Conservation (phyloP, 1,140 invertebrate genomes). For the Schmidtea mediterranea region DNA sequence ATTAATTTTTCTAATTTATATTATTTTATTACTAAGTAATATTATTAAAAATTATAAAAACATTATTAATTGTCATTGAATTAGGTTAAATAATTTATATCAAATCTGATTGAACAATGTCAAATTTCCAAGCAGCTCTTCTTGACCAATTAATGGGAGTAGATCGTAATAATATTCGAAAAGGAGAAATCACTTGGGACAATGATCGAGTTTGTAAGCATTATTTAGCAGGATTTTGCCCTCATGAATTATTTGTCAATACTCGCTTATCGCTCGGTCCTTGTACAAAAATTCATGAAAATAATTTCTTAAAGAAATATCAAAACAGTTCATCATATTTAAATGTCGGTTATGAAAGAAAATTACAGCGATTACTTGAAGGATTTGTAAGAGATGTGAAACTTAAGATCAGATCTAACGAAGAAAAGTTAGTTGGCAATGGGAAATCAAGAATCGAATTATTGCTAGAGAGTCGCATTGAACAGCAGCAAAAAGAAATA, state of each 20-base stretch:
- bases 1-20: too few relatives aligned
- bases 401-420: slow-evolving; percentile 66
- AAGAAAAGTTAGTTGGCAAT: slow-evolving; percentile 40
- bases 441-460: neutral
- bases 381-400: slow-evolving; percentile 76
- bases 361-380: slow-evolving; percentile 69
- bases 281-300: slow-evolving; percentile 76
- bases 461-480: neutral
- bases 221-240: slow-evolving; percentile 79
- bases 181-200: slow-evolving; percentile 58
- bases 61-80: too few relatives aligned
- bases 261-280: slow-evolving; percentile 55
- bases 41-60: too few relatives aligned
- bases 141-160: slow-evolving; percentile 88
- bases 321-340: slow-evolving; percentile 33
- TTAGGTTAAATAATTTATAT: too few relatives aligned
- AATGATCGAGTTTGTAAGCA: slow-evolving; percentile 78
- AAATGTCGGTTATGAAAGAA: slow-evolving; percentile 68
- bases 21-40: too few relatives aligned
- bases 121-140: slow-evolving; percentile 27
- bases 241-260: slow-evolving; percentile 84
- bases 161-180: slow-evolving; percentile 59
- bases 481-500: neutral
- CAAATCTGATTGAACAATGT: too few relatives aligned
- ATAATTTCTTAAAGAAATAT: slow-evolving; percentile 32